A percentile compares a stretch with the other conserved stretches of the same genome.
phyloP scores from a whole-genome alignment of 2,113 vertebrate species.

The mouse (Mus musculus) region GRCm39 chr15:26577001-26577500 shows the following conservation, averaged over 20 bases:
- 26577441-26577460: slow-evolving; percentile 7
- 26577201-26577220: neutral
- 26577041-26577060: neutral
- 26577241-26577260: neutral
- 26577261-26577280: neutral
- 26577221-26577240: neutral
- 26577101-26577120: neutral
- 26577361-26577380: neutral
- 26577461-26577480: neutral
- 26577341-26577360: neutral
- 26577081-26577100: neutral
- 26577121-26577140: neutral
- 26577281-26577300: no score
- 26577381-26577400: neutral
- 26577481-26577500: neutral
- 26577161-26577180: neutral
- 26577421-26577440: slow-evolving; percentile 31
- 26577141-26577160: neutral
- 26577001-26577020: neutral
- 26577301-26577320: neutral
- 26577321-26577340: neutral
- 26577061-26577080: slow-evolving; percentile 4
- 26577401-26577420: neutral
- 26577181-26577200: neutral
- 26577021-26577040: neutral